A percentile compares a stretch with the other conserved stretches of the same genome.
Conservation (phyloP, 2,888 invertebrate genomes). For the Elmis aenea region DNA sequence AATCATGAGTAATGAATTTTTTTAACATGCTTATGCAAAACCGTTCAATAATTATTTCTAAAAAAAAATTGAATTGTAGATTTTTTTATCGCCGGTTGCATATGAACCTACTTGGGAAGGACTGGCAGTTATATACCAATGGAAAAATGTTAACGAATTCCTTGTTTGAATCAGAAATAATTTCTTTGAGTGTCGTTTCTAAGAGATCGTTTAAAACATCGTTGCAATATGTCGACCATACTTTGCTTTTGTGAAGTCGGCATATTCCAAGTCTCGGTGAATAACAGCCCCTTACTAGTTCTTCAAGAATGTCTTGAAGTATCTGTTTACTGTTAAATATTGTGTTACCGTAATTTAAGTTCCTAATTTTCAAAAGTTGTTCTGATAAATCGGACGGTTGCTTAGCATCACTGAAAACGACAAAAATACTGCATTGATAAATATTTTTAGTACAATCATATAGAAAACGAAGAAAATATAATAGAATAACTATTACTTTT, state of each 20-base stretch:
- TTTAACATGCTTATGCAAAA: conserved; percentile 8
- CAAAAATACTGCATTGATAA: background rate
- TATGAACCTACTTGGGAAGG: conserved; percentile 12
- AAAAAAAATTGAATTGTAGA: conserved; percentile 4
- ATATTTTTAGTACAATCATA: background rate
- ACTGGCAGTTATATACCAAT: background rate
- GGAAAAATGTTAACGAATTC: conserved; percentile 5
- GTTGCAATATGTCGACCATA: conserved; percentile 9
- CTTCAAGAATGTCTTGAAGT: conserved; percentile 9
- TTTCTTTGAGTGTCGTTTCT: conserved; percentile 1
- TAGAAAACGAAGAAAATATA: too few species aligned
- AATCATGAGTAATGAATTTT: conserved; percentile 7
- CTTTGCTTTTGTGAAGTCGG: conserved; percentile 2
- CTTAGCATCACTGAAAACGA: conserved; percentile 4
- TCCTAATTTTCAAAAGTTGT: conserved; percentile 3
- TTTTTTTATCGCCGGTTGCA: conserved; percentile 1
- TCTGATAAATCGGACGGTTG: conserved; percentile 2
- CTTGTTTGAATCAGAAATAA: conserved; percentile 1
- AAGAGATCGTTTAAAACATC: conserved; percentile 6
- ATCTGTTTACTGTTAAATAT: conserved; percentile 6
- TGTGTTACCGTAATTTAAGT: conserved; percentile 1
- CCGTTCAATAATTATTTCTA: conserved; percentile 6
- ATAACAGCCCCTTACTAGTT: conserved; percentile 9
- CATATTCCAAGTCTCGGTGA: conserved; percentile 6
- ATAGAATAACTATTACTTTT: too few species aligned